Conservation (phyloP, 2,113 vertebrate species). For the Hydropotes inermis region DNA sequence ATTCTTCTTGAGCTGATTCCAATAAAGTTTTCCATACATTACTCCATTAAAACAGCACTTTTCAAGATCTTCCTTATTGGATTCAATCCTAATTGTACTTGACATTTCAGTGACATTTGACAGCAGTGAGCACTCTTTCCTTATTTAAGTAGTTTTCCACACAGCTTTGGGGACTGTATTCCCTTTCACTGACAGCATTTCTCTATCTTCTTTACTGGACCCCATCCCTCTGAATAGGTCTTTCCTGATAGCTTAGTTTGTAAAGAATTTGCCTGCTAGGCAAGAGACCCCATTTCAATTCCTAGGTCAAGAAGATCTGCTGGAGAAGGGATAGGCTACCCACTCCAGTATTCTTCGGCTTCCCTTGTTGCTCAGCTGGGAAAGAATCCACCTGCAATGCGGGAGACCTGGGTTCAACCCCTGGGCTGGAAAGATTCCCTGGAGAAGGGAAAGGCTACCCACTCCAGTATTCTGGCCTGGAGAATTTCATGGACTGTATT, state of each 20-base stretch:
- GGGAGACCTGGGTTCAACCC: not conserved
- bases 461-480: not conserved
- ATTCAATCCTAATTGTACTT: not conserved
- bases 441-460: not conserved
- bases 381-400: not conserved
- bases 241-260: not conserved
- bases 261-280: not conserved
- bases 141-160: not conserved
- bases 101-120: not conserved
- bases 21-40: not conserved
- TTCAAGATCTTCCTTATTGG: not conserved
- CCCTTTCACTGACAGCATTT: not conserved
- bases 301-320: accelerated
- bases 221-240: not conserved
- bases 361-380: not conserved
- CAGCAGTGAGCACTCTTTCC: not conserved
- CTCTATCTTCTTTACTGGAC: not conserved
- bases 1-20: not conserved
- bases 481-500: not conserved
- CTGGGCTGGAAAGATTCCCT: not conserved
- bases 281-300: not conserved
- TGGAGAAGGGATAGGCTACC: not conserved
- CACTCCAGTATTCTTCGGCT: not conserved
- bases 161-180: not conserved
- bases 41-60: not conserved